Percentiles rank a stretch among this genome's conserved stretches.
phyloP scores from a whole-genome alignment of 1,140 invertebrate genomes.

The Steinernema feltiae region DNA sequence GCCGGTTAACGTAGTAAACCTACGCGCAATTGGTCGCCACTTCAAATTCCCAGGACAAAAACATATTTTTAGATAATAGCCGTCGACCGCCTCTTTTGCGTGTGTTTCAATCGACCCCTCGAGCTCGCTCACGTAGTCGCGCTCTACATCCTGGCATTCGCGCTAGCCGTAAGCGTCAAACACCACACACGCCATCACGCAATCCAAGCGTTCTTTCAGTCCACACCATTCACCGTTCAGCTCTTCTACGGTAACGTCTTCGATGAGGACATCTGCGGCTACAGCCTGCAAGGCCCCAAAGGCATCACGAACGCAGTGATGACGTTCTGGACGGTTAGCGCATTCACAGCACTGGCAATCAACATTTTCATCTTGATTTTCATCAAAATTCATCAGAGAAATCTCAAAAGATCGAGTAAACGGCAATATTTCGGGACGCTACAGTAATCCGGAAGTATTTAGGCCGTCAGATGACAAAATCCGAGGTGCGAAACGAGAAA shows the following conservation, averaged over 20 bases:
- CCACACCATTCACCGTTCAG: not conserved
- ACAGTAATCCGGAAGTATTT: not conserved
- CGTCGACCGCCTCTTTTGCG: not conserved
- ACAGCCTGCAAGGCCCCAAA: not conserved
- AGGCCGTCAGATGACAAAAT: not conserved
- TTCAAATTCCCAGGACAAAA: not conserved
- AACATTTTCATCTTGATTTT: not conserved
- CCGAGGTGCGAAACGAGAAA: not conserved
- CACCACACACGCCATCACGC: not conserved
- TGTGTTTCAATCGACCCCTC: not conserved
- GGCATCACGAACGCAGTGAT: not conserved
- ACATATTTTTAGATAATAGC: not conserved
- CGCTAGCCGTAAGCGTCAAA: not conserved
- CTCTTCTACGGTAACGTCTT: not conserved
- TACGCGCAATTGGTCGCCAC: not conserved
- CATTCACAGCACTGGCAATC: not conserved
- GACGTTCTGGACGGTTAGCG: not conserved
- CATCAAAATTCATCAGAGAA: not conserved
- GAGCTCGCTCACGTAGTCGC: not conserved
- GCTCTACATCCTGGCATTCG: not conserved
- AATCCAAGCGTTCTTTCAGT: not conserved
- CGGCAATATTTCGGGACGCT: not conserved
- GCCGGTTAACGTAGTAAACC: not conserved
- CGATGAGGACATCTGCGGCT: conserved; percentile 1
- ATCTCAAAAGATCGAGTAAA: not conserved